Conservation (phyloP, 2,797 vertebrate species). For the Cryptoblepharus egeriae region DNA sequence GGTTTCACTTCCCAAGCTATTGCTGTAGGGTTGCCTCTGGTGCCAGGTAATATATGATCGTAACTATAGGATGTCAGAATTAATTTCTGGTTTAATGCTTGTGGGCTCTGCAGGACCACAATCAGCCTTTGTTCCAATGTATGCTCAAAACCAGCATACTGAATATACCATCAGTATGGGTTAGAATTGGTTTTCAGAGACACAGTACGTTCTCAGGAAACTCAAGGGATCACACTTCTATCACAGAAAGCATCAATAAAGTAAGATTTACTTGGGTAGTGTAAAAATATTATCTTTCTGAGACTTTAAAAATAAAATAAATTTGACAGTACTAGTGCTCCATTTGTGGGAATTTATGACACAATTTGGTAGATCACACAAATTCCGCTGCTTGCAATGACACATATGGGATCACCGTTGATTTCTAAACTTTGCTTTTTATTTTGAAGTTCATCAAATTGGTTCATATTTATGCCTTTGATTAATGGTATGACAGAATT, state of each 20-base stretch:
- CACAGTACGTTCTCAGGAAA: neutral
- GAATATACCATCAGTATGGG: neutral
- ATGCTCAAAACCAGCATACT: neutral
- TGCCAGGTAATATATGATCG: neutral
- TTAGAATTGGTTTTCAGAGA: constrained; percentile 18
- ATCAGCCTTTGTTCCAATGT: neutral
- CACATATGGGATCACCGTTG: constrained; percentile 70
- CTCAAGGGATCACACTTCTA: constrained; percentile 15
- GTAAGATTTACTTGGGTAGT: constrained; percentile 37
- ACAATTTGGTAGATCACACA: constrained; percentile 71
- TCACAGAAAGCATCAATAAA: constrained; percentile 35
- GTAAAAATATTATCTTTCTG: constrained; percentile 56
- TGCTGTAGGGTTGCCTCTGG: neutral
- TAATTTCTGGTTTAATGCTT: neutral
- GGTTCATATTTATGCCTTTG: constrained; percentile 78
- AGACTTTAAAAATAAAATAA: constrained; percentile 60
- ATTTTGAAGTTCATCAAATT: constrained; percentile 75
- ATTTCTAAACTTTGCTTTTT: constrained; percentile 76
- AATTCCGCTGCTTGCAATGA: constrained; percentile 64
- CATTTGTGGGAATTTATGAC: constrained; percentile 67
- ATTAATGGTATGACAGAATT: constrained; percentile 80
- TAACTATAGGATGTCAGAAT: neutral
- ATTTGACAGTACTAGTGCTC: constrained; percentile 47
- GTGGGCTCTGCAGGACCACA: neutral
- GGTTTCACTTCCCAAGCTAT: neutral